Evolutionary conservation across 2,797 vertebrate species (phyloP).

Genomic region (Dendrocincla fuliginosa): DNA sequence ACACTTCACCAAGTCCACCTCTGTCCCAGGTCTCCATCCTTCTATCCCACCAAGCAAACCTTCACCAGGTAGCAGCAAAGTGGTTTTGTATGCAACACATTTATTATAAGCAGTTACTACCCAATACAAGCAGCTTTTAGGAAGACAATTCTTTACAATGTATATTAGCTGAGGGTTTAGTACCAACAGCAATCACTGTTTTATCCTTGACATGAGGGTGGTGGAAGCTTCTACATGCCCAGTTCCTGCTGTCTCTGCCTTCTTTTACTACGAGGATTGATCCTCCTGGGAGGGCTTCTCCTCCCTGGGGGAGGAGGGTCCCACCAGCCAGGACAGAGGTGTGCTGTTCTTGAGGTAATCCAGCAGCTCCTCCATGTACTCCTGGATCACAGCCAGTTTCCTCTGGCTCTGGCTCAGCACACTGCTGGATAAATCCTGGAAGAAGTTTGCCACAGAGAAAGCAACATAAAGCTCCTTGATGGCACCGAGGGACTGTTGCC

Average conservation of each 20-base stretch:
- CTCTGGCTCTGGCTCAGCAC: slow-evolving; percentile 76
- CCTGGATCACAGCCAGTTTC: slow-evolving; percentile 50
- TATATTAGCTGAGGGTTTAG: background rate
- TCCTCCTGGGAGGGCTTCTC: background rate
- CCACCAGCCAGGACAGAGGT: slow-evolving; percentile 85
- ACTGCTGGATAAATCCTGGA: slow-evolving; percentile 72
- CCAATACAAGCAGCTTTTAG: background rate
- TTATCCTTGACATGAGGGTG: background rate
- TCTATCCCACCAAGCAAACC: background rate
- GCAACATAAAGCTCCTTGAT: slow-evolving; percentile 77
- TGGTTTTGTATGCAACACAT: background rate
- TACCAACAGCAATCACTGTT: background rate
- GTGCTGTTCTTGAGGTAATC: slow-evolving; percentile 81
- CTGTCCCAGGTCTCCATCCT: background rate
- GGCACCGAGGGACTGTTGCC: slow-evolving; percentile 68
- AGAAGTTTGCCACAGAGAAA: slow-evolving; percentile 67
- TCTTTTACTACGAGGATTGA: background rate
- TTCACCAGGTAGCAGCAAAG: background rate
- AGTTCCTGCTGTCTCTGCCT: background rate
- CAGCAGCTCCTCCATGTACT: slow-evolving; percentile 82
- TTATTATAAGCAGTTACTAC: background rate
- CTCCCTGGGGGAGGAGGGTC: slow-evolving; percentile 77
- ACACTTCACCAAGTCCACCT: background rate
- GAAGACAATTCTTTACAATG: background rate
- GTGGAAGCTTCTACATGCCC: background rate